Conservation (phyloP, 2,113 vertebrate species). For the Notarius quadriscutis region DNA sequence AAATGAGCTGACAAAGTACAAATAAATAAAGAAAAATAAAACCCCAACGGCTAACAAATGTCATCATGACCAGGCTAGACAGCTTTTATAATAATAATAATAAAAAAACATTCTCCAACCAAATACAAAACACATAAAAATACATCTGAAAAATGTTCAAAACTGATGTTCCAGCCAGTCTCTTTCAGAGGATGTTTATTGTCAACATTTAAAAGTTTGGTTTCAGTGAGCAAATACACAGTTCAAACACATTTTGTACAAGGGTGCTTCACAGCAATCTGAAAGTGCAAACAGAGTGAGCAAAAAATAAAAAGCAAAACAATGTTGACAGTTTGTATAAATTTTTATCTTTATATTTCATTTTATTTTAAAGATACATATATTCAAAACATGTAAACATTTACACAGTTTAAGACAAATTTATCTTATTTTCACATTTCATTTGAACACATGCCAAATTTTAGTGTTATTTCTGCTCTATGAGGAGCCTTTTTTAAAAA, state of each 20-base stretch:
- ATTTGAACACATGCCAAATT: neutral
- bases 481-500: neutral
- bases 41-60: too few relatives aligned
- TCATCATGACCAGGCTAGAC: too few relatives aligned
- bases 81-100: too few relatives aligned
- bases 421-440: neutral
- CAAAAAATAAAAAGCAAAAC: neutral
- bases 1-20: too few relatives aligned
- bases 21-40: too few relatives aligned
- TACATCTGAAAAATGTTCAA: neutral
- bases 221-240: neutral
- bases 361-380: neutral
- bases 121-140: neutral
- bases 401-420: neutral
- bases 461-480: neutral
- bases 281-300: neutral
- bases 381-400: conserved; percentile 3
- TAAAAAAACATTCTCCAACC: neutral
- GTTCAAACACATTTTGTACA: neutral
- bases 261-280: conserved; percentile 4
- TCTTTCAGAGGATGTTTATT: neutral
- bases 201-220: neutral
- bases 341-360: too few relatives aligned
- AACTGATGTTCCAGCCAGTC: neutral
- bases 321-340: neutral